Conservation (phyloP, 2,797 vertebrate species). For the Moxostoma hubbsi region DNA sequence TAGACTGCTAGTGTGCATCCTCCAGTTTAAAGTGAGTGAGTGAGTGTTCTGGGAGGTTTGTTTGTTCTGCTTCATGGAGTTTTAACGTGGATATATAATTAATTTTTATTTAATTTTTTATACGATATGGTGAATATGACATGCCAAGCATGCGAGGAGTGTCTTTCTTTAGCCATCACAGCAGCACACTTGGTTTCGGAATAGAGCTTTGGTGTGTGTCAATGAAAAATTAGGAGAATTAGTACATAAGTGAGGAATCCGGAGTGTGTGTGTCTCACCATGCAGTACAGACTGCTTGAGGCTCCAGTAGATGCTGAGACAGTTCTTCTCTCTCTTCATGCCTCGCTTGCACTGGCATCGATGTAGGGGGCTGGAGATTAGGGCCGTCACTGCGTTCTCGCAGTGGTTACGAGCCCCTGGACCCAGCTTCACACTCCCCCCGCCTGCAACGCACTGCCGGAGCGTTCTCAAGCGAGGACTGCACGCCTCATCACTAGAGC, state of each 20-base stretch:
- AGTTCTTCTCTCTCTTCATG: constrained; percentile 94
- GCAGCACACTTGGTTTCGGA: no score
- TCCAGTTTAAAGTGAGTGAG: no score
- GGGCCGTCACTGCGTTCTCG: constrained; percentile 83
- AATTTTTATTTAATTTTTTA: no score
- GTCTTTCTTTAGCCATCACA: no score
- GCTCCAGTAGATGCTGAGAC: constrained; percentile 93
- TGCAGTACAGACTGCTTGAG: constrained; percentile 70
- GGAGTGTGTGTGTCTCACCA: constrained; percentile 40
- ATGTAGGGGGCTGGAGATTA: constrained; percentile 88
- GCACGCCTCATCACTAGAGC: constrained; percentile 87
- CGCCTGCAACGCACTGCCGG: constrained; percentile 90
- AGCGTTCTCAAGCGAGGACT: constrained; percentile 89
- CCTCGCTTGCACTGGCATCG: constrained; percentile 92
- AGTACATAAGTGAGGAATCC: constrained; percentile 3
- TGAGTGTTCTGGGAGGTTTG: no score
- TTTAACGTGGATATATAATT: no score
- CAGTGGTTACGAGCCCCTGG: constrained; percentile 89
- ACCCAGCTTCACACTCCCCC: constrained; percentile 87
- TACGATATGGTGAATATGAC: no score
- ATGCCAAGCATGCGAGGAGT: no score
- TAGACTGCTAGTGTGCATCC: no score
- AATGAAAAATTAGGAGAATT: background rate
- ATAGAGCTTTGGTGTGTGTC: background rate
- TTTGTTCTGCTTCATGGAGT: no score